A percentile compares a stretch with the other conserved stretches of the same genome.
phyloP scores from a whole-genome alignment of 2,888 invertebrate species.

The Torymus tubicola region DNA sequence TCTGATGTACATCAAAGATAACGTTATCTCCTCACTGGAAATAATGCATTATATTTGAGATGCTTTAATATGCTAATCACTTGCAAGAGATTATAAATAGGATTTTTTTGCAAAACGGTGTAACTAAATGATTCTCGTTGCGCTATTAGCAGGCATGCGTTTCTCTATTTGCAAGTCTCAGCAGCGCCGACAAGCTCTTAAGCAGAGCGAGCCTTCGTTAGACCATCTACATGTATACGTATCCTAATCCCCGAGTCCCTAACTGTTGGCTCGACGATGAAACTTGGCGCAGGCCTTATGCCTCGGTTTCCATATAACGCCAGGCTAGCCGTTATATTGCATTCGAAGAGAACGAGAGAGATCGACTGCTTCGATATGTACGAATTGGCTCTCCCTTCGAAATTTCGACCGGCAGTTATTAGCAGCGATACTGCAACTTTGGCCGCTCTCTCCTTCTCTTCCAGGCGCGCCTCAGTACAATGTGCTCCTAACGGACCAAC shows the following conservation, averaged over 20 bases:
- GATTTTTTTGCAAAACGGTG: too few species aligned
- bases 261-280: slow-evolving; percentile 7
- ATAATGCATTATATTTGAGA: too few species aligned
- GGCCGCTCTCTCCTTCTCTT: not conserved
- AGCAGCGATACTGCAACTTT: not conserved
- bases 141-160: not conserved
- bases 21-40: too few species aligned
- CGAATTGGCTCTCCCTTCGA: slow-evolving; percentile 8
- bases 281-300: slow-evolving; percentile 8
- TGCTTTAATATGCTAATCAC: too few species aligned
- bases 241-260: slow-evolving; percentile 24
- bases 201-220: not conserved
- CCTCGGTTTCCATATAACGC: not conserved
- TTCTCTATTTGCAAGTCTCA: slow-evolving; percentile 19
- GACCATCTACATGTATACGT: not conserved
- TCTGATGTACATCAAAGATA: too few species aligned
- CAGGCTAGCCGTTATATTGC: too few species aligned
- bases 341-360: too few species aligned
- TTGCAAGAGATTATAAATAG: too few species aligned
- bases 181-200: slow-evolving; percentile 9
- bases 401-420: slow-evolving; percentile 25
- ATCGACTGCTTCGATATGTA: not conserved
- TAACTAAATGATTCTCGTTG: too few species aligned
- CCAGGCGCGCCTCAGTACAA: not conserved
- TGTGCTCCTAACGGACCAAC: not conserved